phyloP scores from a whole-genome alignment of 2,797 vertebrate genomes.

The Danio choprae region DNA sequence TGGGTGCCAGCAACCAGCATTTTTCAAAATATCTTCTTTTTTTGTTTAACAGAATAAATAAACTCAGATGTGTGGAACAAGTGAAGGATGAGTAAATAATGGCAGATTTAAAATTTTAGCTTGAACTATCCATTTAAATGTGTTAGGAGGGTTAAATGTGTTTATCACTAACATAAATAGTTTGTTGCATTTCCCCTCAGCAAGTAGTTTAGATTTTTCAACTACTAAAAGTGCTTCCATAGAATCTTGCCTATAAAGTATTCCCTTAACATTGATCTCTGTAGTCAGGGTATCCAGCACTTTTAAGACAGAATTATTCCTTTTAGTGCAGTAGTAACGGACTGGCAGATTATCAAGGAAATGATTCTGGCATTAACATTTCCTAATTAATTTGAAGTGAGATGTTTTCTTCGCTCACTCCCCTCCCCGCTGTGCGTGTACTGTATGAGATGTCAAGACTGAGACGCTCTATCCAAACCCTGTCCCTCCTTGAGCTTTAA shows the following conservation, averaged over 20 bases:
- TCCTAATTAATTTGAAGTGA: constrained; percentile 28
- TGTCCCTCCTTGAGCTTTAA: constrained; percentile 40
- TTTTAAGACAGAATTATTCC: neutral
- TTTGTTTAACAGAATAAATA: no score
- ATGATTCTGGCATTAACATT: constrained; percentile 25
- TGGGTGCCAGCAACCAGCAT: no score
- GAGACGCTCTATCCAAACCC: constrained; percentile 24
- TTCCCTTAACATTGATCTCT: neutral
- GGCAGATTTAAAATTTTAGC: no score
- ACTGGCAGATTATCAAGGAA: constrained; percentile 29
- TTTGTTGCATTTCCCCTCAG: no score
- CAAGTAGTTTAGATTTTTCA: neutral
- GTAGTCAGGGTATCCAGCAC: neutral
- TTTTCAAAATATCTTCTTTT: no score
- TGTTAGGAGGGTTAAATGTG: no score
- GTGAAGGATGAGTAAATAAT: no score
- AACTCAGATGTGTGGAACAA: no score
- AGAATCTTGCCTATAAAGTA: neutral
- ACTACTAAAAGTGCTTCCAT: neutral
- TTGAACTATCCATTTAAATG: no score
- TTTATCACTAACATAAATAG: no score
- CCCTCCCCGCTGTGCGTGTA: neutral
- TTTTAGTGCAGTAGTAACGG: constrained; percentile 1
- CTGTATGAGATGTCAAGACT: constrained; percentile 4
- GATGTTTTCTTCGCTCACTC: constrained; percentile 2